These are phyloP conservation scores for Meles meles DNA, from an alignment of 2,113 vertebrate genomes.

Conservation along the genomic window DNA sequence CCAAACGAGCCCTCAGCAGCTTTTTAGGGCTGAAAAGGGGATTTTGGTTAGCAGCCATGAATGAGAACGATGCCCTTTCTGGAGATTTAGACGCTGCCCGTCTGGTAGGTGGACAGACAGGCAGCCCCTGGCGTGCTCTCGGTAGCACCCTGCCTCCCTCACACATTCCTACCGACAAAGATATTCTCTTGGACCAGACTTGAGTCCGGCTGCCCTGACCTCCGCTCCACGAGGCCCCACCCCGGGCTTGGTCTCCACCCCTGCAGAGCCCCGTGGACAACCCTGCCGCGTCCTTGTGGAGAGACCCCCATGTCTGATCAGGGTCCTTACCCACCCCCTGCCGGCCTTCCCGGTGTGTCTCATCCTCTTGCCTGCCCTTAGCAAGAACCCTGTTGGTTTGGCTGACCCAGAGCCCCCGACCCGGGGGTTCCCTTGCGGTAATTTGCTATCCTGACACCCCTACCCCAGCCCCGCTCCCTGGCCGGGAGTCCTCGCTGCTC, in stretches of 20 bases:
- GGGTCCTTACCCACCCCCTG: accelerated
- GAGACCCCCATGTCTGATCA: not conserved
- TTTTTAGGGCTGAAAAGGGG: not conserved
- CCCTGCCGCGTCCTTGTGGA: not conserved
- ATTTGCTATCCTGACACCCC: not conserved
- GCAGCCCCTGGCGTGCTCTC: not conserved
- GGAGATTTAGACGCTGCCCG: not conserved
- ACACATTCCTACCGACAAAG: not conserved
- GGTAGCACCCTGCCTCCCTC: not conserved
- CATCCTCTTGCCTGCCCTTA: accelerated
- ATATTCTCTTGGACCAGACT: not conserved
- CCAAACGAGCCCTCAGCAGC: accelerated
- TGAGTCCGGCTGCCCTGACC: not conserved
- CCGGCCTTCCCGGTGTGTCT: not conserved
- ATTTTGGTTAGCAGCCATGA: accelerated
- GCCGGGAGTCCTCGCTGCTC: accelerated
- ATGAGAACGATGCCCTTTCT: not conserved
- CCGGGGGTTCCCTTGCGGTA: accelerated
- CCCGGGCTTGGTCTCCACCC: not conserved
- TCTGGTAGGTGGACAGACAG: not conserved
- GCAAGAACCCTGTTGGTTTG: not conserved
- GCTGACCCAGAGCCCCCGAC: not conserved
- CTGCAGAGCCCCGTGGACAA: not conserved
- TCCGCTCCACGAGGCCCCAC: not conserved
- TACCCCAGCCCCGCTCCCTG: accelerated